A percentile compares a stretch with the other conserved stretches of the same genome.
These are phyloP conservation scores for Pachliopta kotzebuea DNA, from an alignment of 2,888 invertebrate genomes.

Conservation along the genomic window DNA sequence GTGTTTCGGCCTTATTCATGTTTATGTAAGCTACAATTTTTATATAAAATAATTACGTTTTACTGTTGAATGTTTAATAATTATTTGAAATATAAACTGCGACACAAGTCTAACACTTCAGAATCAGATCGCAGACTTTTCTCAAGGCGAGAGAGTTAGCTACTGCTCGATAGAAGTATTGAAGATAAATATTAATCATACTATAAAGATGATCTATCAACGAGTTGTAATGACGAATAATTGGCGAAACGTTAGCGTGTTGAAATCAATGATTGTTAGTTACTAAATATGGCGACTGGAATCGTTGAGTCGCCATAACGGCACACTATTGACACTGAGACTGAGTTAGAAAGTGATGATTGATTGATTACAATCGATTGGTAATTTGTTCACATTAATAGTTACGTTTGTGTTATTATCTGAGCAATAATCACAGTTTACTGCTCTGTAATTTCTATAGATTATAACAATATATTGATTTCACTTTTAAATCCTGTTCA, in stretches of 20 bases:
- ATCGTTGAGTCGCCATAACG: constrained; percentile 5
- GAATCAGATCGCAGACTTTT: too few relatives aligned
- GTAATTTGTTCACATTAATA: neutral
- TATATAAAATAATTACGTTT: too few relatives aligned
- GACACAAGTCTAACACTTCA: too few relatives aligned
- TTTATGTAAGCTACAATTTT: too few relatives aligned
- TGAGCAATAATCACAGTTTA: neutral
- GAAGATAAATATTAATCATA: neutral
- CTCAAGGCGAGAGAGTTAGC: too few relatives aligned
- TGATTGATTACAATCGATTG: constrained; percentile 16
- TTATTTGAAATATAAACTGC: too few relatives aligned
- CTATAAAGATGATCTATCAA: neutral
- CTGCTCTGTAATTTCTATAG: too few relatives aligned
- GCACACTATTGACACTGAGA: constrained; percentile 16
- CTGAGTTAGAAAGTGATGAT: constrained; percentile 21
- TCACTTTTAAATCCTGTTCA: too few relatives aligned
- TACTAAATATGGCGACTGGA: neutral
- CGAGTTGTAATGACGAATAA: constrained; percentile 10
- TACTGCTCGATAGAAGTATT: too few relatives aligned
- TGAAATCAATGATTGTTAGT: constrained; percentile 3
- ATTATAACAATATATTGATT: too few relatives aligned
- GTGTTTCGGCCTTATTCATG: too few relatives aligned
- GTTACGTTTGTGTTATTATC: neutral
- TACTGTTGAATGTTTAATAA: too few relatives aligned
- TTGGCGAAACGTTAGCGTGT: constrained; percentile 8